A percentile compares a stretch with the other conserved stretches of the same genome.
Evolutionary conservation across 1,140 invertebrate genomes (phyloP).

Genomic region (Sweltsa coloradensis): DNA sequence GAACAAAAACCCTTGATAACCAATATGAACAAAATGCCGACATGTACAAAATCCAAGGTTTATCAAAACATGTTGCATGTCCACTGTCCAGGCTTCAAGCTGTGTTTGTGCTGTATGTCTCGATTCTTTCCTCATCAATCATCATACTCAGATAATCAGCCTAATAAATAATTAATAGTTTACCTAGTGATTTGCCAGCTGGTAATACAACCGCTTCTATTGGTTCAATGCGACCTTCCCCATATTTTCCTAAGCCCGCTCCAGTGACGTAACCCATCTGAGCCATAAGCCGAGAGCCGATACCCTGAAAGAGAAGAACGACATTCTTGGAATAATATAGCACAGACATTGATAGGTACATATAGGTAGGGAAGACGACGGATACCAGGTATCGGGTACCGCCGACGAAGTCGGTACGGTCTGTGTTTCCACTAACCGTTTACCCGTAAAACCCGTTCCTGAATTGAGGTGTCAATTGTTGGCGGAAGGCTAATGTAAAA

Average conservation of each 20-base stretch:
- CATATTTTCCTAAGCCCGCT: slow-evolving; percentile 63
- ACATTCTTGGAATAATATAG: slow-evolving; percentile 6
- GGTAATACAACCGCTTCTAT: slow-evolving; percentile 72
- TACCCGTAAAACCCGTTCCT: too few species aligned
- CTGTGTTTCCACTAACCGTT: too few species aligned
- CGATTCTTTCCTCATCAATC: slow-evolving; percentile 6
- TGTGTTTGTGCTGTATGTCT: neutral
- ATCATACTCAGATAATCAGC: slow-evolving; percentile 10
- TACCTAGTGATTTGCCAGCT: slow-evolving; percentile 65
- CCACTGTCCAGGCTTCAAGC: neutral
- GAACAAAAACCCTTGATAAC: slow-evolving; percentile 3
- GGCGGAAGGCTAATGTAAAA: too few species aligned
- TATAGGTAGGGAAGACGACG: too few species aligned
- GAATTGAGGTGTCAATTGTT: too few species aligned
- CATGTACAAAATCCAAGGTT: neutral
- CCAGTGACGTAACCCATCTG: slow-evolving; percentile 86
- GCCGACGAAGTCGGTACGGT: too few species aligned
- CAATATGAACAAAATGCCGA: neutral
- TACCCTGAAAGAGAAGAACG: slow-evolving; percentile 45
- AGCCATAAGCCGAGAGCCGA: slow-evolving; percentile 80
- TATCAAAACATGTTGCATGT: neutral
- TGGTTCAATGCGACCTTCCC: slow-evolving; percentile 70
- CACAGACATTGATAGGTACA: neutral
- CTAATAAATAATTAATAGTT: too few species aligned
- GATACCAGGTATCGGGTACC: too few species aligned